These are phyloP conservation scores for Thripadectes ignobilis DNA, from an alignment of 2,797 vertebrate species.

Conservation along the genomic window DNA sequence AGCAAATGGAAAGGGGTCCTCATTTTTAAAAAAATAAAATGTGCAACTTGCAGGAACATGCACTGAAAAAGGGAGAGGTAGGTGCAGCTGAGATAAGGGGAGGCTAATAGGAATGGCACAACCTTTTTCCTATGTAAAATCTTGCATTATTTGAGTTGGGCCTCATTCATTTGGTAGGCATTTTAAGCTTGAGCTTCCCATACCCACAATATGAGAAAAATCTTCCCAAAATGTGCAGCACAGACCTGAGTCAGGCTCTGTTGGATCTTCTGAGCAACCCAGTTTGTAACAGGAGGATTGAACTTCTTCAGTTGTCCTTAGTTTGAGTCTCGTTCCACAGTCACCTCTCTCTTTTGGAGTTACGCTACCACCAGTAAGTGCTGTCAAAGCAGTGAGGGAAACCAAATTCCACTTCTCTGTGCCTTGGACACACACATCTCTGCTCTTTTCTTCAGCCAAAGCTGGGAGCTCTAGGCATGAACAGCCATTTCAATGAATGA, in stretches of 20 bases:
- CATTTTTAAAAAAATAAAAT: neutral
- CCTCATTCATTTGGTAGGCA: fast-evolving
- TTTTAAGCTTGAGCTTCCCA: neutral
- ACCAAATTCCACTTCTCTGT: neutral
- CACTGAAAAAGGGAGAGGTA: neutral
- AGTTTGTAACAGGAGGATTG: neutral
- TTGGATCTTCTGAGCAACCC: neutral
- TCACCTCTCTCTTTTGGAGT: neutral
- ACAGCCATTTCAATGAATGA: neutral
- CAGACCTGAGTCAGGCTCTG: neutral
- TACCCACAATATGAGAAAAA: neutral
- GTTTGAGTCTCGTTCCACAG: neutral
- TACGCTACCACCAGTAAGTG: neutral
- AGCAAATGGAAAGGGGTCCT: neutral
- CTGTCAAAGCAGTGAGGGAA: neutral
- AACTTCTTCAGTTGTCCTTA: neutral
- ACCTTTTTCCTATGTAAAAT: neutral
- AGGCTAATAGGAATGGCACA: neutral
- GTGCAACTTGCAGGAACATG: neutral
- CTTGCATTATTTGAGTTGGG: neutral
- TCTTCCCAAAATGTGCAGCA: fast-evolving
- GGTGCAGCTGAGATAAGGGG: neutral
- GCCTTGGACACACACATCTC: neutral
- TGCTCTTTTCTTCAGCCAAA: neutral
- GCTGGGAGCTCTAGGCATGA: fast-evolving